phyloP scores from a whole-genome alignment of 2,113 vertebrate genomes.

The Otolemur garnettii region DNA sequence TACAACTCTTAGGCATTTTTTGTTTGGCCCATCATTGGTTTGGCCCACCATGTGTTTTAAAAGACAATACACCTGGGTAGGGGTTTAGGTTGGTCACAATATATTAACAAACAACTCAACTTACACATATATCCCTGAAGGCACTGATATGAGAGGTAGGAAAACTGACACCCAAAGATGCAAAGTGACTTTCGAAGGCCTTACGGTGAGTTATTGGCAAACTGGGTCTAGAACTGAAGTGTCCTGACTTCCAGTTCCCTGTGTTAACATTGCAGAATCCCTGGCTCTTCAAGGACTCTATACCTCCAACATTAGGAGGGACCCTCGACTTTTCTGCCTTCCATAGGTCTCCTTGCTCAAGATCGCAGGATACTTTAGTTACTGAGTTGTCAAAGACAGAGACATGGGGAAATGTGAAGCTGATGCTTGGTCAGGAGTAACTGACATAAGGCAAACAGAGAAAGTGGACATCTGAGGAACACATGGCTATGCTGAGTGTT shows the following conservation, averaged over 20 bases:
- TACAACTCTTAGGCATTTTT: neutral
- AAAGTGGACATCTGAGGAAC: neutral
- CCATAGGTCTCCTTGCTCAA: neutral
- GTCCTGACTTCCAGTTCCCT: neutral
- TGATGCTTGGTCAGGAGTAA: neutral
- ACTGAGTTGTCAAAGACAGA: neutral
- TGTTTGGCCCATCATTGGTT: neutral
- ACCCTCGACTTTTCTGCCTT: neutral
- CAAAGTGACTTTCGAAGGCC: neutral
- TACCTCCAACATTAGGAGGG: neutral
- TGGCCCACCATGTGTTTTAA: constrained; percentile 35
- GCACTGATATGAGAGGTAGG: neutral
- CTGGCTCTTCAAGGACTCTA: neutral
- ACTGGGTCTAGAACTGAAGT: neutral
- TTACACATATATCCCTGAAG: neutral
- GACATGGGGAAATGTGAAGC: neutral
- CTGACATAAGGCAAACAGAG: neutral
- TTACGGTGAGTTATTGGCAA: neutral
- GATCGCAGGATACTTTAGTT: neutral
- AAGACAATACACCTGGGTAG: neutral
- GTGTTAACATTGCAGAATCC: neutral
- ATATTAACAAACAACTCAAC: neutral
- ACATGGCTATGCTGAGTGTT: neutral
- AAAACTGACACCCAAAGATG: constrained; percentile 9
- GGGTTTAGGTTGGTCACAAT: neutral